These are phyloP conservation scores for Jacana jacana DNA, from an alignment of 2,113 vertebrate genomes.

Conservation along the genomic window DNA sequence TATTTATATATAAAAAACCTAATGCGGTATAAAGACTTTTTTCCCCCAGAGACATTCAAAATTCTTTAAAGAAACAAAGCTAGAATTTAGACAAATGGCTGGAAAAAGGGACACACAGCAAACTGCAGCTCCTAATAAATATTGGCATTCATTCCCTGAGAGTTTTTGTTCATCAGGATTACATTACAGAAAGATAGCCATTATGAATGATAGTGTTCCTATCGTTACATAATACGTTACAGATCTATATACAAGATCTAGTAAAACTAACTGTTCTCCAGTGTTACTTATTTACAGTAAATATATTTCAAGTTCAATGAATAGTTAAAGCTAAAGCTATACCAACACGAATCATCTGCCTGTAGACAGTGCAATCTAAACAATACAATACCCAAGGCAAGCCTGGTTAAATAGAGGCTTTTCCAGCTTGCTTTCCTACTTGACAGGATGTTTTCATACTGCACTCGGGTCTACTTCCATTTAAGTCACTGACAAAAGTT, in stretches of 20 bases:
- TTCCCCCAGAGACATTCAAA: not conserved
- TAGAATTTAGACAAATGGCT: not conserved
- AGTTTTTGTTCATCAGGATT: not conserved
- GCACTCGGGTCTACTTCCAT: not conserved
- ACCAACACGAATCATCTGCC: not conserved
- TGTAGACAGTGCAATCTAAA: not conserved
- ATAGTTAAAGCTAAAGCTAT: not conserved
- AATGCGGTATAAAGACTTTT: not conserved
- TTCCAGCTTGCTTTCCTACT: not conserved
- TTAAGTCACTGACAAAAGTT: not conserved
- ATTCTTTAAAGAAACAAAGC: not conserved
- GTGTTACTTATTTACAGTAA: not conserved
- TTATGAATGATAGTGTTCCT: not conserved
- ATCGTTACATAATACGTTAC: not conserved
- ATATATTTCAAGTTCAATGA: not conserved
- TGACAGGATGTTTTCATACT: not conserved
- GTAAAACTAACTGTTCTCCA: not conserved
- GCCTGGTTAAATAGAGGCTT: not conserved
- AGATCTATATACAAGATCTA: not conserved
- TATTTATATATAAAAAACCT: not conserved
- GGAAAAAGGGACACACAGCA: not conserved
- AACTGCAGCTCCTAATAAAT: not conserved
- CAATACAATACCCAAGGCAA: not conserved
- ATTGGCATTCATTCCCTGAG: not conserved
- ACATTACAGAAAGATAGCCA: not conserved